Base-by-base conservation (phyloP, 2,797 vertebrate genomes). In the Rhynchotus rufescens region DNA sequence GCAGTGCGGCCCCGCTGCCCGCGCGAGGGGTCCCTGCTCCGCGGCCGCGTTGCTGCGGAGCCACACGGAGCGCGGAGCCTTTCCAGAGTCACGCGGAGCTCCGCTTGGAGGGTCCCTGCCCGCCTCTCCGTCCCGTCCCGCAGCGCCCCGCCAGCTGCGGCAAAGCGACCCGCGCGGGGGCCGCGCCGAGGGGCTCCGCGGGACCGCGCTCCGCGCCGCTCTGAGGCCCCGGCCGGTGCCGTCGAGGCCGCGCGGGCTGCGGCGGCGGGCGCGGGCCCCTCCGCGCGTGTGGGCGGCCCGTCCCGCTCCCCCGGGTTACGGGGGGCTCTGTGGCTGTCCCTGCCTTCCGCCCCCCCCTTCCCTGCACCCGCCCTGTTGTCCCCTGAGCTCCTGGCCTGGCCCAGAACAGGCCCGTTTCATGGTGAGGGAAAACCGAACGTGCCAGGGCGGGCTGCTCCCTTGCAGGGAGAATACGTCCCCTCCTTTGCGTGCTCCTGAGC, bases 321-420 rank as follows among this genome's bases (percentile, higher is more conserved):
- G 25, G 12, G 47, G 66, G 17, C 26, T 40, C 15, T 36, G 25
- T 25, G 15, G 44, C 42, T 12, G 22, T 16, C 21, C 56, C 23
- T 8, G 5, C 38, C 7, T n/a, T 19, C 52, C 6, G 16, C 16
- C 16, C 28, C 28, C 10, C 10, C 10, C 17, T 56, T 30, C 28
- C 52, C 52, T 30, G 15, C 28, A 6, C 15, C 52, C 30, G 52
- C 52, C 52, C 30, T 56, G 9, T 9, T 19, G 28, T 22, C 15
- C 14, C 21, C 16, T 6, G 2, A 1, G 7, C 17, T 11, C 1
- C 30, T 5, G 69, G 5, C n/a, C 80, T 4, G 9, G 1, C 57
- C 68, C 12, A 0, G 2, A 7, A 26, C 26, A 5, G 42, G 61
- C 12, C 65, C 42, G 13, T 10, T 6, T 0, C 5, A 2, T 22